Evolutionary conservation across 2,888 invertebrate genomes (phyloP), one percentile per base, ranked within the genome.

Genomic region (Phyto melanocephala): DNA sequence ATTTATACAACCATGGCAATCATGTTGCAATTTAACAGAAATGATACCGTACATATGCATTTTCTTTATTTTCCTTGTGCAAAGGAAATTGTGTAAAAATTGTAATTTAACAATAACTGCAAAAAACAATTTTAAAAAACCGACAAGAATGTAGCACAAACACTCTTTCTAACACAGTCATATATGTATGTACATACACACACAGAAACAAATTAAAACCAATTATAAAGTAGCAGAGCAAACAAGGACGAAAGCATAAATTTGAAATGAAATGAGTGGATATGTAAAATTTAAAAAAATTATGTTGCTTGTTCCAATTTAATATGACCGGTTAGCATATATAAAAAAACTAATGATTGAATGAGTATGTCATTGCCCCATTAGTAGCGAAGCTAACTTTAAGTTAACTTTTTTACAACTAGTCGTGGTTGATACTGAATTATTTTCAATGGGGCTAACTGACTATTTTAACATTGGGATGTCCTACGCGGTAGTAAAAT

Each of bases 61-160:
- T 35, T 35, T 1, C 7, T 54, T 42, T 56, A 22, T 56, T 47
- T 63, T 47, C n/a, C 33, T 65, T 58, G 22, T 33, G 40, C 15
- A 71, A 71, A 71, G 71, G 63, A 78, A 78, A 78, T 72, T 79
- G 50, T 72, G 63, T 72, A 71, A 71, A 63, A 71, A 71, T 78
- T 58, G 33, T 63, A 35, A 37, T 54, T 65, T 56, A 70, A 62
- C 62, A 77, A 62, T 52, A 77, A 70, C 54, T 35, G 11, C 6
- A 17, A 37, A 67, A 52, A 37, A 13, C 58, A 52, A n/a, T 63
- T 11, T 20, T 40, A 50, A 6, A 33, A 15, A 50, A 1, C 15
- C 5, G 35, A 45, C 40, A 70, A 77, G 35, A 63, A 74, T 63
- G 35, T 63, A 22, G 42, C 20, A 33, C 54, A 52, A 37, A 60